Evolutionary conservation across 1,140 invertebrate genomes (phyloP), one percentile per base, ranked within the genome.

Genomic region (Orussus abietinus): DNA sequence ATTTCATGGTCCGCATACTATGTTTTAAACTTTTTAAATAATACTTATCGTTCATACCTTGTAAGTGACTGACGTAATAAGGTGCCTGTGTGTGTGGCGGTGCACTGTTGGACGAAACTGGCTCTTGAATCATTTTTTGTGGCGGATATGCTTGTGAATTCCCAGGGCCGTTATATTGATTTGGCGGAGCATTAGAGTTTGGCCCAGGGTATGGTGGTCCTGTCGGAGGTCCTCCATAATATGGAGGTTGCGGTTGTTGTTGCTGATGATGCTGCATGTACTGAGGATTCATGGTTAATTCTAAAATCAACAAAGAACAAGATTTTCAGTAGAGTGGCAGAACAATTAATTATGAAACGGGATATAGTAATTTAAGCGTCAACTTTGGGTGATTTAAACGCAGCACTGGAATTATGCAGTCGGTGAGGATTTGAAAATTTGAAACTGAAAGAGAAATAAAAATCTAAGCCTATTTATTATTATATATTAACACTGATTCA

Each of bases 211-310:
- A 58, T 10, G 55, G 35, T 26, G 43, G 36, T 26, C 51, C 44
- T 37, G 41, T 35, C 35, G 47, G 49, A 31, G 51, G 38, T 18
- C 53, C 58, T 37, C 42, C 35, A 21, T 57, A 51, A 21, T 40
- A 45, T 25, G 57, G 45, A 28, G 38, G 49, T 18, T 43, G 47
- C 28, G 41, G 46, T 28, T 45, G 36, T 25, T 60, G 57, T 34
- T 65, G 56, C 18, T 53, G 52, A 26, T 46, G 39, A 21, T 56
- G 59, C 18, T 64, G 59, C 47, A 65, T 51, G 32, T 60, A 63
- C 40, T 64, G 59, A 10, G 63, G 59, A 56, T 69, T 62, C 61
- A 67, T 67, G 33, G 50, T 59, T 49, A 18, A 41, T 45, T 38
- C 17, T 34, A 18, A 22, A 33, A 13, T 32, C 33, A 10, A 33